These are phyloP conservation scores for Sciaenops ocellatus DNA, from an alignment of 2,797 vertebrate species.

Conservation along the genomic window DNA sequence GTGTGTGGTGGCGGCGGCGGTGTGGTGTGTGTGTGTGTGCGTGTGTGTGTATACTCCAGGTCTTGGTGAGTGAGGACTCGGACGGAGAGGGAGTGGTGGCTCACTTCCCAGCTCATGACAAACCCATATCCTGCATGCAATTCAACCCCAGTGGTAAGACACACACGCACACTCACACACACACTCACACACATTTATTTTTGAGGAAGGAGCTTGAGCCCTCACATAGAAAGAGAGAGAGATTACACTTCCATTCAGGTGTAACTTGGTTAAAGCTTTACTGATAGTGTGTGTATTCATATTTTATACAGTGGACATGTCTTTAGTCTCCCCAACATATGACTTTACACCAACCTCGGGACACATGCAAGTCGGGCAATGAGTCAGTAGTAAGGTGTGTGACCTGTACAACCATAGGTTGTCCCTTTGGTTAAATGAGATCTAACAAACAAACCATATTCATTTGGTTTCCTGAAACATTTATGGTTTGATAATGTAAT, in stretches of 20 bases:
- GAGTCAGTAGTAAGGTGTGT: neutral
- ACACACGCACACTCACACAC: slow-evolving; percentile 41
- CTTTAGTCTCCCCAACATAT: slow-evolving; percentile 4
- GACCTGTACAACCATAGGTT: neutral
- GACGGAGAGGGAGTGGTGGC: slow-evolving; percentile 96
- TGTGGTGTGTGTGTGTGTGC: slow-evolving; percentile 39
- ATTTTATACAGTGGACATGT: slow-evolving; percentile 6
- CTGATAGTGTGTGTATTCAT: slow-evolving; percentile 4
- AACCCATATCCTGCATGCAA: slow-evolving; percentile 99
- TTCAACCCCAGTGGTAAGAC: slow-evolving; percentile 97
- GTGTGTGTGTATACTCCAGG: slow-evolving; percentile 80
- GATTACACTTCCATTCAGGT: slow-evolving; percentile 24
- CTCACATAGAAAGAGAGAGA: slow-evolving; percentile 17
- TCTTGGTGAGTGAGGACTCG: slow-evolving; percentile 96
- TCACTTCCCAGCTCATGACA: slow-evolving; percentile 99
- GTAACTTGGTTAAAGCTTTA: slow-evolving; percentile 7
- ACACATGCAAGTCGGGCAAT: neutral
- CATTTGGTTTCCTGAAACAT: neutral
- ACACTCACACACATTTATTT: slow-evolving; percentile 34
- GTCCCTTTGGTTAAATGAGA: neutral
- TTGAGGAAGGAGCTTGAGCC: slow-evolving; percentile 21
- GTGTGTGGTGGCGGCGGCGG: no score
- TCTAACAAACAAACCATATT: neutral
- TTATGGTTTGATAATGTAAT: neutral
- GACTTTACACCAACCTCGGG: slow-evolving; percentile 7